Conservation (phyloP, 2,113 vertebrate genomes). For the Pithys albifrons region DNA sequence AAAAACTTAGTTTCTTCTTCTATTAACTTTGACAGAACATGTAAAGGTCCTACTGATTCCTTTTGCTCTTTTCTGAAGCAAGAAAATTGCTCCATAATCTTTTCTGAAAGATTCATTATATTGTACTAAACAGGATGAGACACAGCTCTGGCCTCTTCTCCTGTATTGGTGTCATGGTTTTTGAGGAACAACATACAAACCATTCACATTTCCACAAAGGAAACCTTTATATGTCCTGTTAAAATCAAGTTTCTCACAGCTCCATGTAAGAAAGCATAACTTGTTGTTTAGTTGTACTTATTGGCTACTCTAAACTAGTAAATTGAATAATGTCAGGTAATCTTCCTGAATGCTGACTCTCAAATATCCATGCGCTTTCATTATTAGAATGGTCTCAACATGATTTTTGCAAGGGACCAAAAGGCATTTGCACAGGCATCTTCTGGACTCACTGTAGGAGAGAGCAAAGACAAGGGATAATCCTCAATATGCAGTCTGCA, state of each 20-base stretch:
- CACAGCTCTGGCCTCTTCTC: not conserved
- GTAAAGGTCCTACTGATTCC: not conserved
- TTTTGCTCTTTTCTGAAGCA: not conserved
- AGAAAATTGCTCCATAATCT: not conserved
- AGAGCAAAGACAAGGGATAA: not conserved
- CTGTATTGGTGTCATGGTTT: fast-evolving
- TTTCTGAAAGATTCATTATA: not conserved
- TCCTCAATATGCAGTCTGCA: not conserved
- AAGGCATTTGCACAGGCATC: not conserved
- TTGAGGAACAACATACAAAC: not conserved
- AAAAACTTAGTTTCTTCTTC: not conserved
- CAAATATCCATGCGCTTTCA: not conserved
- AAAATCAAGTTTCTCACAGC: not conserved
- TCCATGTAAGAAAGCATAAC: not conserved
- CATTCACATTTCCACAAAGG: not conserved
- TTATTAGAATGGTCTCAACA: not conserved
- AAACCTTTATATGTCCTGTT: not conserved
- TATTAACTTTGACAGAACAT: not conserved
- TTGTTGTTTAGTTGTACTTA: not conserved
- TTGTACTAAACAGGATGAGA: not conserved
- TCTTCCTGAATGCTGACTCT: not conserved
- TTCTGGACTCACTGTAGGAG: not conserved
- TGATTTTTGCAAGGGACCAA: not conserved
- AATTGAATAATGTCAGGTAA: not conserved
- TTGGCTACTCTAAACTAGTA: not conserved